These are phyloP conservation scores for Plebejus argus DNA, from an alignment of 2,888 invertebrate genomes.

Conservation along the genomic window DNA sequence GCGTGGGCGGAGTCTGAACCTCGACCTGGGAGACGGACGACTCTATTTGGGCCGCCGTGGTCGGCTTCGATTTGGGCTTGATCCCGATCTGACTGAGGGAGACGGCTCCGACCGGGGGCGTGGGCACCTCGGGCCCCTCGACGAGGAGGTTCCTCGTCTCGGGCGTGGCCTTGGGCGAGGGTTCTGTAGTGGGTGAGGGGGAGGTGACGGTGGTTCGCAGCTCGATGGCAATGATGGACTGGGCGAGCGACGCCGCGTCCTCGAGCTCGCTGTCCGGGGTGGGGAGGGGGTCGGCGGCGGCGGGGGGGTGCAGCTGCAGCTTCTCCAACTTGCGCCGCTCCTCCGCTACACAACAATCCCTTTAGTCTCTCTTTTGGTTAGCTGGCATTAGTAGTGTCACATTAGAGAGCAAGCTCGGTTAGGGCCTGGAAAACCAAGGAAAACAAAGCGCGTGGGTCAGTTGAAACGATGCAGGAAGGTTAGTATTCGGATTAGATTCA, in stretches of 20 bases:
- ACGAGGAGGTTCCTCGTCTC: conserved; percentile 56
- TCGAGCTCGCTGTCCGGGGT: conserved; percentile 78
- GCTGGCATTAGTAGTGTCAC: conserved; percentile 80
- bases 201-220: conserved; percentile 61
- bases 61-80: conserved; percentile 62
- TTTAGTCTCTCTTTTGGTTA: conserved; percentile 75
- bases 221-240: conserved; percentile 75
- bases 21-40: conserved; percentile 59
- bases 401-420: conserved; percentile 82
- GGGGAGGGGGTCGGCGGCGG: conserved; percentile 64
- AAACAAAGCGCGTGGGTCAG: conserved; percentile 77
- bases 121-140: conserved; percentile 67
- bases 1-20: conserved; percentile 42
- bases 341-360: conserved; percentile 78
- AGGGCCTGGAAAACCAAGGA: conserved; percentile 81
- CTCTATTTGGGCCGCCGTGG: conserved; percentile 67
- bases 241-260: conserved; percentile 73
- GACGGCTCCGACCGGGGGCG: conserved; percentile 75
- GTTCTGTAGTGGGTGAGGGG: conserved; percentile 53
- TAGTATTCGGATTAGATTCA: conserved; percentile 61
- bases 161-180: conserved; percentile 44
- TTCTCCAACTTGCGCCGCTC: conserved; percentile 74
- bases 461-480: conserved; percentile 73
- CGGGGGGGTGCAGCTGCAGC: conserved; percentile 68
- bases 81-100: conserved; percentile 77